Evolutionary conservation across 2,888 invertebrate genomes (phyloP), one percentile per base, ranked within the genome.

Genomic region (Adineta ricciae): DNA sequence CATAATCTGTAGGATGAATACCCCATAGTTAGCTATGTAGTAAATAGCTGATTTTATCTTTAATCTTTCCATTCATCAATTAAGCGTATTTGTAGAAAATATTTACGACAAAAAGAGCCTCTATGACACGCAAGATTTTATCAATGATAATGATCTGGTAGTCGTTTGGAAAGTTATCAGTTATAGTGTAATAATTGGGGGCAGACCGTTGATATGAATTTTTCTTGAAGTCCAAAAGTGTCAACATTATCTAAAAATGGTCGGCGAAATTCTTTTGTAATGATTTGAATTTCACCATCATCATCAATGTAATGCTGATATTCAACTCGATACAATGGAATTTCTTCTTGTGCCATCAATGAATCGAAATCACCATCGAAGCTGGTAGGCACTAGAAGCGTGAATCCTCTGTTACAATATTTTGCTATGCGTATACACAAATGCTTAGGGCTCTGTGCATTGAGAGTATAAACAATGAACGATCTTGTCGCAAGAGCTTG

Each of bases 351-450:
- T 41, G 8, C 16, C 78, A 78, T 78, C 78, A 78, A 41, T 78
- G 14, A 78, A 41, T 41, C 78, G 24, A 78, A 78, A n/a, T 78
- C 78, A 41, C 78, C 78, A 78, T 78, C 78, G 41, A 78, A 78
- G 41, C 41, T 14, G n/a, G 41, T 2, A 41, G 78, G 1, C 24
- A 11, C 24, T 41, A 78, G n/a, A 4, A 78, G 78, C 7, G 38
- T 41, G 78, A 78, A 78, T 41, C 78, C 78, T 41, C 78, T 78
- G 41, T 78, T 78, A 41, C 38, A 78, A 78, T 78, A 78, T 78
- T 78, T 78, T 78, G 78, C 41, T 78, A 78, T 78, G 16, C 78
- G 78, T 38, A 41, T 78, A 19, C 78, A 78, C n/a, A 78, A 41
- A 41, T 78, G 41, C 41, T 78, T 78, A 41, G 41, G 64, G 32